phyloP scores from a whole-genome alignment of 2,888 invertebrate genomes.

The Drosophila emarginata region DNA sequence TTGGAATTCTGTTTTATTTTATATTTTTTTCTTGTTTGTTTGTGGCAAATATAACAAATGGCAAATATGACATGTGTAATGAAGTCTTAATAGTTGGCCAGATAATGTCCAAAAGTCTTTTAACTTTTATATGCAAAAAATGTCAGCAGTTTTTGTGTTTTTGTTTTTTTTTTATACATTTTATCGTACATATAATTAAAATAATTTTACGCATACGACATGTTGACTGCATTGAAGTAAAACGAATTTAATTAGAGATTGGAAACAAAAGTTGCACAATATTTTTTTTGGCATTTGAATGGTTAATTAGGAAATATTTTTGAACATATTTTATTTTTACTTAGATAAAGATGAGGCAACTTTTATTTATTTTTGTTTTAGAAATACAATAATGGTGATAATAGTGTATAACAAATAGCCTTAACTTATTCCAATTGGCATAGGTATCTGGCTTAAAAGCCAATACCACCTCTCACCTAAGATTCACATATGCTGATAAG shows the following conservation, averaged over 20 bases:
- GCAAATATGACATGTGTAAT: constrained; percentile 78
- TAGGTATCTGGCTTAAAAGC: background rate
- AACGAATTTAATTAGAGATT: background rate
- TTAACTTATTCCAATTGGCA: background rate
- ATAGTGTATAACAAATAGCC: background rate
- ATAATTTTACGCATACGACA: constrained; percentile 72
- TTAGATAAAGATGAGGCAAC: background rate
- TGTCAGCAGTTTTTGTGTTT: constrained; percentile 56
- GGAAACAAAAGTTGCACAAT: background rate
- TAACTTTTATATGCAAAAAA: constrained; percentile 41
- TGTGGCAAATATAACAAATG: constrained; percentile 41
- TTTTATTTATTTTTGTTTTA: background rate
- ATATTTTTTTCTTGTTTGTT: constrained; percentile 7
- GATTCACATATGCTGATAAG: constrained; percentile 16
- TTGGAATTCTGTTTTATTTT: constrained; percentile 58
- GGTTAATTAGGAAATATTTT: background rate
- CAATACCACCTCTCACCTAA: constrained; percentile 12
- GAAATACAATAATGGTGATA: background rate
- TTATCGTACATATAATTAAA: constrained; percentile 66
- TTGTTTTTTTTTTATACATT: no score
- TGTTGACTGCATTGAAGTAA: constrained; percentile 34
- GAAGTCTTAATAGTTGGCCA: constrained; percentile 73
- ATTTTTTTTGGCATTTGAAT: constrained; percentile 1
- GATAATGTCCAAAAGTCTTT: constrained; percentile 62
- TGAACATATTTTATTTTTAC: no score